A percentile compares a stretch with the other conserved stretches of the same genome.
Evolutionary conservation across 2,888 invertebrate genomes (phyloP).

Genomic region (Cotesia congregata): DNA sequence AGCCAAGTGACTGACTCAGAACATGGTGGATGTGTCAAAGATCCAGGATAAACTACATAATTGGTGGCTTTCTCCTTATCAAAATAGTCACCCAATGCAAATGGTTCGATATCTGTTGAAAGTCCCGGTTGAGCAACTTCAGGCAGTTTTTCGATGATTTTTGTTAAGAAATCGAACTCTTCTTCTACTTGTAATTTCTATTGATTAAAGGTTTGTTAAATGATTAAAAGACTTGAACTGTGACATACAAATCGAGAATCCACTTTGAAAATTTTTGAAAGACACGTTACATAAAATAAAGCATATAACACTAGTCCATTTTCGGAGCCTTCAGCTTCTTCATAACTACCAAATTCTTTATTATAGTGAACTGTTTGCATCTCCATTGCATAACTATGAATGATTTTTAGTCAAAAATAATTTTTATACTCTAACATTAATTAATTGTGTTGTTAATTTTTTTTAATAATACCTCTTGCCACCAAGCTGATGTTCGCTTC

Average conservation of each 20-base stretch:
- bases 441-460: neutral
- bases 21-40: neutral
- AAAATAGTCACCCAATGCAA: neutral
- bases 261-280: neutral
- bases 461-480: neutral
- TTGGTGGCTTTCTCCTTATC: fast-evolving
- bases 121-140: neutral
- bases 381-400: neutral
- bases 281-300: neutral
- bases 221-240: no score
- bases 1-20: neutral
- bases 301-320: neutral
- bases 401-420: neutral
- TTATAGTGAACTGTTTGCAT: neutral
- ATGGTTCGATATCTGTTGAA: neutral
- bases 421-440: neutral
- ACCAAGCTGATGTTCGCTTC: neutral
- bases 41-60: neutral
- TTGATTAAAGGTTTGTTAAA: neutral
- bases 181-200: neutral
- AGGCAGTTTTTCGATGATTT: neutral
- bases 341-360: neutral
- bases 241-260: no score
- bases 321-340: neutral
- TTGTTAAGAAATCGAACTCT: neutral